Evolutionary conservation across 2,888 invertebrate species (phyloP).

Genomic region (Hylaea fasciaria): DNA sequence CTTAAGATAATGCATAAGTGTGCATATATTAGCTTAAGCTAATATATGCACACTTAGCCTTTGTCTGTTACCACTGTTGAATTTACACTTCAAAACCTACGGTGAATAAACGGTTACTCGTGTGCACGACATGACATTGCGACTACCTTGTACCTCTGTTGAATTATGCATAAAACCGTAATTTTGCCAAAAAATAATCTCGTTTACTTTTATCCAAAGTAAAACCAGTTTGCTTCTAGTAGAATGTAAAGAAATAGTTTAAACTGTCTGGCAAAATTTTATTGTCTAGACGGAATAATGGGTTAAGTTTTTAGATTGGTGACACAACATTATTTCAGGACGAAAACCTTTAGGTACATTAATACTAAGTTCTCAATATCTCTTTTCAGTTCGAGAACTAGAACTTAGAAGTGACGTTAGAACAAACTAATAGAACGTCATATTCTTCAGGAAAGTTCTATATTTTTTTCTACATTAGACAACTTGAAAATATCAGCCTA

Average conservation of each 20-base stretch:
- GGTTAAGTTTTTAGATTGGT: slow-evolving; percentile 10
- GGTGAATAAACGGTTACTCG: slow-evolving; percentile 34
- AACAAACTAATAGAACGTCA: too few species aligned
- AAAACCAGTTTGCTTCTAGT: slow-evolving; percentile 18
- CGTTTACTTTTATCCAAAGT: slow-evolving; percentile 15
- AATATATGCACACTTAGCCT: slow-evolving; percentile 16
- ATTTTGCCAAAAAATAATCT: slow-evolving; percentile 31
- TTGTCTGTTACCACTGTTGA: slow-evolving; percentile 16
- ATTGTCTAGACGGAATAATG: slow-evolving; percentile 15
- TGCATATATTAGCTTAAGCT: not conserved
- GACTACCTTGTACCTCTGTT: slow-evolving; percentile 27
- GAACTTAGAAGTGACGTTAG: too few species aligned
- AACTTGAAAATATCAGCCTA: too few species aligned
- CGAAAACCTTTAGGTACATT: not conserved
- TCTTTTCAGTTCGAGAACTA: too few species aligned
- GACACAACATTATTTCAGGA: slow-evolving; percentile 1
- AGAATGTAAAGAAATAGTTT: slow-evolving; percentile 13
- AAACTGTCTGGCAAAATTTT: slow-evolving; percentile 21
- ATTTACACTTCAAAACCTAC: slow-evolving; percentile 26
- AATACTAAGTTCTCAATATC: too few species aligned
- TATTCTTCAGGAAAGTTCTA: too few species aligned
- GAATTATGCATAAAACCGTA: slow-evolving; percentile 32
- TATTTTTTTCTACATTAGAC: too few species aligned
- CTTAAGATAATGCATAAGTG: too few species aligned
- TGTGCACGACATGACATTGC: slow-evolving; percentile 31